These are phyloP conservation scores for Anastrepha ludens DNA, from an alignment of 1,140 invertebrate genomes.

Conservation along the genomic window DNA sequence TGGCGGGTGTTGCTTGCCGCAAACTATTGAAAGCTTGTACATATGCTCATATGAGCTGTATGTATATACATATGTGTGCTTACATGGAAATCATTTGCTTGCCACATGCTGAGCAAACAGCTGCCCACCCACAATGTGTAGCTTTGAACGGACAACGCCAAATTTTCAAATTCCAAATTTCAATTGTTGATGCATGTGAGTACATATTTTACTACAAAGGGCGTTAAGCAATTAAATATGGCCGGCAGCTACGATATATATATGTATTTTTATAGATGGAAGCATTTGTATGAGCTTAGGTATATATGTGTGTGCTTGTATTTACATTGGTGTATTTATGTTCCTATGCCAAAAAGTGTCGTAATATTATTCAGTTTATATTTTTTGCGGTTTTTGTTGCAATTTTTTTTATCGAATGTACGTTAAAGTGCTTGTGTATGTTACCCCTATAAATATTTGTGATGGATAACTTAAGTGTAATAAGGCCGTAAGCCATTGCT, in stretches of 20 bases:
- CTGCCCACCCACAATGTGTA: conserved; percentile 3
- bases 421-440: background rate
- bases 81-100: background rate
- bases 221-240: conserved; percentile 30
- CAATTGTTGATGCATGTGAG: background rate
- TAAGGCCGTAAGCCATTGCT: background rate
- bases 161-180: conserved; percentile 17
- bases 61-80: background rate
- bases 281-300: too few relatives aligned
- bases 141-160: conserved; percentile 20
- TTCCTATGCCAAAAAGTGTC: background rate
- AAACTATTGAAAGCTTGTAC: background rate
- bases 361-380: background rate
- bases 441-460: conserved; percentile 5
- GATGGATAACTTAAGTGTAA: conserved; percentile 39
- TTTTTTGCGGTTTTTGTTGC: background rate
- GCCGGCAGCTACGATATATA: background rate
- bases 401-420: background rate
- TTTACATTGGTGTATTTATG: background rate
- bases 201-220: background rate
- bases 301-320: too few relatives aligned
- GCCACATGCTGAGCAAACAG: conserved; percentile 15
- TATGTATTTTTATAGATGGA: too few relatives aligned
- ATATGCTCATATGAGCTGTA: background rate
- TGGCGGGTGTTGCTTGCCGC: background rate